Conservation (phyloP, 2,113 vertebrate genomes). For the human (Homo sapiens) region DNA sequence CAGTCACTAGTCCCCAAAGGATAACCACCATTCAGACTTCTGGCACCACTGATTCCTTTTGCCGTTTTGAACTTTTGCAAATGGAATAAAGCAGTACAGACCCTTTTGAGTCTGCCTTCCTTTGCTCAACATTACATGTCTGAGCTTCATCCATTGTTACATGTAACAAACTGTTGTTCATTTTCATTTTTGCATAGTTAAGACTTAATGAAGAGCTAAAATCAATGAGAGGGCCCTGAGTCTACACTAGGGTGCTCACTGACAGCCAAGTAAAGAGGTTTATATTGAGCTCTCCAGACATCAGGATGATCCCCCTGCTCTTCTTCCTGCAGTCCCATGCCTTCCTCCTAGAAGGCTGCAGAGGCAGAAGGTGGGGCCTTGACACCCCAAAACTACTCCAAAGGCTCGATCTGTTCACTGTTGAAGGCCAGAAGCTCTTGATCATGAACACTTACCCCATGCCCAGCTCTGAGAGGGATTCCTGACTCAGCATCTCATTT, state of each 20-base stretch:
- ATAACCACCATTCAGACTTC: neutral
- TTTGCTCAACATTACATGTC: neutral
- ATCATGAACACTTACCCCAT: neutral
- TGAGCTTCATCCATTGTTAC: neutral
- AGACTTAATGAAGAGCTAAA: neutral
- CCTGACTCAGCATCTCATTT: neutral
- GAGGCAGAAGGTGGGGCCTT: neutral
- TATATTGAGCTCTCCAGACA: neutral
- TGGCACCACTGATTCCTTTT: neutral
- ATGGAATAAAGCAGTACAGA: neutral
- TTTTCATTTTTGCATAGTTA: neutral
- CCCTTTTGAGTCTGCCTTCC: neutral
- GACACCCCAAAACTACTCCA: neutral
- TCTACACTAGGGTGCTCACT: neutral
- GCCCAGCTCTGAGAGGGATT: neutral
- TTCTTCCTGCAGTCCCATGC: neutral
- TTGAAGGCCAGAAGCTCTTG: neutral
- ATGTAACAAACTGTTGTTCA: neutral
- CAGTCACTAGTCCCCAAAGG: neutral
- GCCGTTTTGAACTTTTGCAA: neutral
- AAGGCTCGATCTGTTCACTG: neutral
- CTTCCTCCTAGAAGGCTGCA: neutral
- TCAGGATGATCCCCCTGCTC: neutral
- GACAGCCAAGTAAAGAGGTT: neutral
- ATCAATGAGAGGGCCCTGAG: neutral